phyloP scores from a whole-genome alignment of 2,888 invertebrate species.

The Yponomeuta sedellus region DNA sequence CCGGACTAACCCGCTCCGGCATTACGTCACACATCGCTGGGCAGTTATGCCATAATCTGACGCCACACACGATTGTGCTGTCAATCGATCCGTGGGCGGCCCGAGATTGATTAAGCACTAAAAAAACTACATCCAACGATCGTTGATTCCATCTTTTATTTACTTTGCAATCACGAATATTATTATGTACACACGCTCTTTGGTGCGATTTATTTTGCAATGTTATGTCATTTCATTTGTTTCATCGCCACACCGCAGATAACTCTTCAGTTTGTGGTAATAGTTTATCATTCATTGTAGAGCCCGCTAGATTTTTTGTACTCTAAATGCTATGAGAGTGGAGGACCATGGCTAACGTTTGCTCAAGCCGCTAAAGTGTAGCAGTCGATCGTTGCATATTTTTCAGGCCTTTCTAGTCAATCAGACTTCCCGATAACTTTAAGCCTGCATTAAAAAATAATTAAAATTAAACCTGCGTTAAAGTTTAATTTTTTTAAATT shows the following conservation, averaged over 20 bases:
- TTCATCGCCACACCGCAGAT: conserved; percentile 6
- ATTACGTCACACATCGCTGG: background rate
- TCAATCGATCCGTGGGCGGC: background rate
- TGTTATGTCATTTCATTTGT: background rate
- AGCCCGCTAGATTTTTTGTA: too few species aligned
- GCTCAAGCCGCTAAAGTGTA: too few species aligned
- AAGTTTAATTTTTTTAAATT: too few species aligned
- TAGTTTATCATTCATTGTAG: background rate
- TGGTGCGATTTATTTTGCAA: background rate
- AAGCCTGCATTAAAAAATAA: too few species aligned
- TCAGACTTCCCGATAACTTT: too few species aligned
- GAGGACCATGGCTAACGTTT: too few species aligned
- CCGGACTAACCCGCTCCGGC: background rate
- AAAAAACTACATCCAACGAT: background rate
- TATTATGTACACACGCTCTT: background rate
- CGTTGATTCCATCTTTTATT: background rate
- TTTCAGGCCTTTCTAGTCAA: too few species aligned
- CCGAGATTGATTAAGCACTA: background rate
- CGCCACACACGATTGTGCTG: background rate
- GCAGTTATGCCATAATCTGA: background rate
- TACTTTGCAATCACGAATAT: background rate
- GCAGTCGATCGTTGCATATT: too few species aligned
- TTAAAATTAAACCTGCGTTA: too few species aligned
- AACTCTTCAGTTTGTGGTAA: background rate
- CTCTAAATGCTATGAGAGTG: too few species aligned